Evolutionary conservation across 2,888 invertebrate genomes (phyloP).

Genomic region (Eueremaeus valkanovi): DNA sequence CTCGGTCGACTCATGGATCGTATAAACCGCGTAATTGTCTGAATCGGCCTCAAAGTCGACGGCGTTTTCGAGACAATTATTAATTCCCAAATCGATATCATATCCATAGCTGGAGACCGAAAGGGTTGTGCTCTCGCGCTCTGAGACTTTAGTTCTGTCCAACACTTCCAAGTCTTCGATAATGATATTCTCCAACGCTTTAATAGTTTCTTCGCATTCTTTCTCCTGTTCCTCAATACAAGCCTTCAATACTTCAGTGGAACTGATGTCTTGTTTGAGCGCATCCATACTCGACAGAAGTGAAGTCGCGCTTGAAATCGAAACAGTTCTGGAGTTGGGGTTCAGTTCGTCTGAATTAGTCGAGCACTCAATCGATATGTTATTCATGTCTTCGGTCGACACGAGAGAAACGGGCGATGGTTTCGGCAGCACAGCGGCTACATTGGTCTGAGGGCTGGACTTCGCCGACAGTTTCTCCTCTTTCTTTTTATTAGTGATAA

Average conservation of each 20-base stretch:
- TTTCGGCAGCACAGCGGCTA: neutral
- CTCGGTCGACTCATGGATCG: slow-evolving; percentile 9
- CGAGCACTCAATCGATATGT: neutral
- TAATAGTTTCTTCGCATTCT: slow-evolving; percentile 18
- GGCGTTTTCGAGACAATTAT: slow-evolving; percentile 41
- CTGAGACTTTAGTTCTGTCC: no score
- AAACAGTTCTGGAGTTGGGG: slow-evolving; percentile 1
- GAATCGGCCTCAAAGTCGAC: slow-evolving; percentile 16
- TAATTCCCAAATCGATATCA: slow-evolving; percentile 44
- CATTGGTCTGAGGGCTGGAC: neutral
- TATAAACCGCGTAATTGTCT: slow-evolving; percentile 35
- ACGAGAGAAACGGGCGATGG: neutral
- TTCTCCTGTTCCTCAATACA: slow-evolving; percentile 34
- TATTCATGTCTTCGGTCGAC: neutral
- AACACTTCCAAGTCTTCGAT: neutral
- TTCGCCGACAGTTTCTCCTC: slow-evolving; percentile 16
- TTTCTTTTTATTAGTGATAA: slow-evolving; percentile 54
- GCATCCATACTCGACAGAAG: neutral
- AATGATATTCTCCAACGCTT: slow-evolving; percentile 7
- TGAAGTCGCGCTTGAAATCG: neutral
- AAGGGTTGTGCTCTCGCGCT: neutral
- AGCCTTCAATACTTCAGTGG: slow-evolving; percentile 1
- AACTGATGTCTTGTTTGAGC: neutral
- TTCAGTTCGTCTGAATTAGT: neutral
- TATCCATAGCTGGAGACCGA: slow-evolving; percentile 44